Base-by-base conservation (phyloP, 2,113 vertebrate genomes). In the Turnix velox region DNA sequence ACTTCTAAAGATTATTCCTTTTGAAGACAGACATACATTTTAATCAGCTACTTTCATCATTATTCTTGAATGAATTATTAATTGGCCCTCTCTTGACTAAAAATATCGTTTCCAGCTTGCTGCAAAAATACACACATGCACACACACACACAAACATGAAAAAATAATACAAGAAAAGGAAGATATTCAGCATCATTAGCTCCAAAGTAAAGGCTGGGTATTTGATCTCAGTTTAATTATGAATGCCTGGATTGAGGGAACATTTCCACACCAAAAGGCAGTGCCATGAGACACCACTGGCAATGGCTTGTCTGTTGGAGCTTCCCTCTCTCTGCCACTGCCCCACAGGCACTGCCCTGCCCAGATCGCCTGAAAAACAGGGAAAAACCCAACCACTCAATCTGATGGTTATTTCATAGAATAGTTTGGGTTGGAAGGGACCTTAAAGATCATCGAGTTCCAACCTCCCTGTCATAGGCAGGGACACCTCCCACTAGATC, bases 41-140 rank as follows among this genome's bases (percentile, higher is more conserved):
- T 98, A 98, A 98, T 99, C 98, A 99, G 98, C 96, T 95, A 84
- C 91, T 95, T 98, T 98, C 98, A 98, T 98, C 98, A 98, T 97
- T 98, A 99, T 98, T 98, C 97, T 97, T 90, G 81, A 95, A 98
- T 99, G 97, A 98, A 99, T 98, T 99, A 98, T 98, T 99, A 98
- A 99, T 98, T 97, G 96, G 94, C 80, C 89, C 93, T 96, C 93
- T 96, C 95, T 94, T 68, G 83, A 95, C 90, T 97, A 98, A 98
- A 97, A 97, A 97, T 97, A 97, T 58, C 76, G 94, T 94, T 97
- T 84, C 94, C 94, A 97, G 52, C 87, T 98, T 97, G 96, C 97
- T 97, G 97, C 85, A 96, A 94, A 97, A 95, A 96, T 89, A 92
- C 40, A 96, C 92, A 65, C 54, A 52, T 92, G 39, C n/a, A 9